A percentile compares a stretch with the other conserved stretches of the same genome.
phyloP scores from a whole-genome alignment of 2,113 vertebrate genomes.

The Anser brachyrhynchus region DNA sequence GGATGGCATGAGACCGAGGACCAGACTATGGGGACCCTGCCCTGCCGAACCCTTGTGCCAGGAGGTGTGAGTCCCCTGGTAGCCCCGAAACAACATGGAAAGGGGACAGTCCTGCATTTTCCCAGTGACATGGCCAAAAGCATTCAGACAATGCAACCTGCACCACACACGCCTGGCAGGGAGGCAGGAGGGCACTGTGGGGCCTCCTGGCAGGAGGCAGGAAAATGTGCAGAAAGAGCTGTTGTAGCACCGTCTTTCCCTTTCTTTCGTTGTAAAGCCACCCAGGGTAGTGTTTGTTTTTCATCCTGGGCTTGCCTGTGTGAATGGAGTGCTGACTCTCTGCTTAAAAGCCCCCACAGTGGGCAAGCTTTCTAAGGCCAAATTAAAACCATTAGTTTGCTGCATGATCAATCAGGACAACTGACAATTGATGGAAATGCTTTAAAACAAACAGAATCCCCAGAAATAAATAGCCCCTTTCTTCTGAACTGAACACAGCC shows the following conservation, averaged over 20 bases:
- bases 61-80: rapidly evolving
- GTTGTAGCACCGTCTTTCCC: neutral
- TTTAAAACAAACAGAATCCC: constrained; percentile 33
- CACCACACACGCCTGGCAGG: rapidly evolving
- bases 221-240: neutral
- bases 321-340: constrained; percentile 40
- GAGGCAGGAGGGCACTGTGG: rapidly evolving
- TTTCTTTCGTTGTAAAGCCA: constrained; percentile 16
- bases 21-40: neutral
- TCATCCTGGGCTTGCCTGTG: constrained; percentile 8
- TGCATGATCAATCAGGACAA: constrained; percentile 41
- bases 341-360: constrained; percentile 40
- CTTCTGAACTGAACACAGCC: constrained; percentile 55
- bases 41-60: neutral
- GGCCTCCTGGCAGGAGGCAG: neutral
- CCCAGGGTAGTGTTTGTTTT: constrained; percentile 43
- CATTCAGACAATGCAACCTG: rapidly evolving
- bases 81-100: neutral
- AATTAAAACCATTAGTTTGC: constrained; percentile 60
- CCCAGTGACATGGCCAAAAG: neutral
- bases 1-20: neutral
- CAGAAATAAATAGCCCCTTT: constrained; percentile 48
- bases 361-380: constrained; percentile 39
- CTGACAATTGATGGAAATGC: constrained; percentile 65
- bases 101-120: neutral